Conservation (phyloP, 2,113 vertebrate species). For the Tachysurus vachellii region DNA sequence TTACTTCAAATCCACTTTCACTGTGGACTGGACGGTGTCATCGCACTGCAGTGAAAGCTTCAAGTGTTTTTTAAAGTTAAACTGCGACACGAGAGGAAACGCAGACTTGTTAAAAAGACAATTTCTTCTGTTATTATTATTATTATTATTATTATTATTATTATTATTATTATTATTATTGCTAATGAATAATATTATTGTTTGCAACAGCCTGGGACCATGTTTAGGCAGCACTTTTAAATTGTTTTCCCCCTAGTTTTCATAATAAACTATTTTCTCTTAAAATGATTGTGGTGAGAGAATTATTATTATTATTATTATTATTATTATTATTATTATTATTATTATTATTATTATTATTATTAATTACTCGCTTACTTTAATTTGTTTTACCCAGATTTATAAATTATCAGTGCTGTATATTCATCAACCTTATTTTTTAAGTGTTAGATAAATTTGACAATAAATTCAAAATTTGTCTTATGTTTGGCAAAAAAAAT, state of each 20-base stretch:
- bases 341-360: neutral
- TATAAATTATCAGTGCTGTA: neutral
- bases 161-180: slow-evolving; percentile 1
- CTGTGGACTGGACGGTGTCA: neutral
- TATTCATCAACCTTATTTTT: neutral
- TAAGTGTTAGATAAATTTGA: neutral
- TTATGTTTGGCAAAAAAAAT: neutral
- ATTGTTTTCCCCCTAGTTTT: slow-evolving; percentile 65
- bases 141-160: slow-evolving; percentile 8
- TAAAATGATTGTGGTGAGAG: slow-evolving; percentile 56
- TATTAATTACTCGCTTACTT: neutral
- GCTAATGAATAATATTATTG: slow-evolving; percentile 61
- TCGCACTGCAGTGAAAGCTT: neutral
- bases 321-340: neutral
- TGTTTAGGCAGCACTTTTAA: slow-evolving; percentile 77
- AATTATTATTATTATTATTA: neutral
- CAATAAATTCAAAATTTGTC: neutral
- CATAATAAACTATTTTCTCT: slow-evolving; percentile 78
- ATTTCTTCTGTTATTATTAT: neutral
- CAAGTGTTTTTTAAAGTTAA: neutral
- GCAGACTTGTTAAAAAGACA: neutral
- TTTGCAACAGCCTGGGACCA: slow-evolving; percentile 69
- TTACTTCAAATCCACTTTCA: neutral
- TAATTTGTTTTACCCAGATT: neutral
- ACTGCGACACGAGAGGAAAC: neutral